Percentiles rank a stretch among this genome's conserved stretches.
phyloP scores from a whole-genome alignment of 2,113 vertebrate genomes.

The Nannobrachium achirus region DNA sequence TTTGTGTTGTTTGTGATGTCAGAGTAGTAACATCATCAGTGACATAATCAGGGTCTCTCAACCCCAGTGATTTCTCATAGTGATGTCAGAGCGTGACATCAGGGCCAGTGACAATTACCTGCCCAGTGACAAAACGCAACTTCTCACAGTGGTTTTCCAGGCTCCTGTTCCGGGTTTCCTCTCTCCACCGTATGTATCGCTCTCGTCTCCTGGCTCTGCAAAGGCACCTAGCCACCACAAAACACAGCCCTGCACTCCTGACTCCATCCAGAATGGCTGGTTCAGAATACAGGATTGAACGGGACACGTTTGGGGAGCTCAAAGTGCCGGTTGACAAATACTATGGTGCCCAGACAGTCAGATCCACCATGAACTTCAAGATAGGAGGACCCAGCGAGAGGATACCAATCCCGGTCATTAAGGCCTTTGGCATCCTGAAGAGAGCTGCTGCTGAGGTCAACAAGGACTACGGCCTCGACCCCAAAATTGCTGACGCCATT shows the following conservation, averaged over 20 bases:
- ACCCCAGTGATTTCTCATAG: too few species aligned
- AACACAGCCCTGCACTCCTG: not conserved
- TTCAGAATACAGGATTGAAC: conserved; percentile 88
- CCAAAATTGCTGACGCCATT: conserved; percentile 85
- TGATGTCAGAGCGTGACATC: too few species aligned
- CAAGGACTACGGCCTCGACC: conserved; percentile 88
- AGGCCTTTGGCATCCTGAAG: too few species aligned
- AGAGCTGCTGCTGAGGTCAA: conserved; percentile 91
- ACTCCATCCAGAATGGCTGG: conserved; percentile 80
- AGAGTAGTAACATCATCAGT: too few species aligned
- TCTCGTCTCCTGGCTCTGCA: conserved; percentile 59
- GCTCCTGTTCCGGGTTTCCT: too few species aligned
- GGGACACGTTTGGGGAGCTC: conserved; percentile 95
- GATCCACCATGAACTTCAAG: conserved; percentile 99
- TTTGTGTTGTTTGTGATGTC: too few species aligned
- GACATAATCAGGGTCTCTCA: too few species aligned
- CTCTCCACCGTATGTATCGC: too few species aligned
- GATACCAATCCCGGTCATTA: too few species aligned
- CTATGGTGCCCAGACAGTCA: conserved; percentile 96
- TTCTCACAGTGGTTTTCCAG: too few species aligned
- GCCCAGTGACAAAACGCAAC: too few species aligned
- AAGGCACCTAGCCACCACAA: conserved; percentile 36
- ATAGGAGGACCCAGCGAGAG: conserved; percentile 93
- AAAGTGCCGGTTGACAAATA: conserved; percentile 96
- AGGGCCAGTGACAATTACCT: too few species aligned